Evolutionary conservation across 2,113 vertebrate genomes (phyloP).

Genomic region (Motacilla alba): DNA sequence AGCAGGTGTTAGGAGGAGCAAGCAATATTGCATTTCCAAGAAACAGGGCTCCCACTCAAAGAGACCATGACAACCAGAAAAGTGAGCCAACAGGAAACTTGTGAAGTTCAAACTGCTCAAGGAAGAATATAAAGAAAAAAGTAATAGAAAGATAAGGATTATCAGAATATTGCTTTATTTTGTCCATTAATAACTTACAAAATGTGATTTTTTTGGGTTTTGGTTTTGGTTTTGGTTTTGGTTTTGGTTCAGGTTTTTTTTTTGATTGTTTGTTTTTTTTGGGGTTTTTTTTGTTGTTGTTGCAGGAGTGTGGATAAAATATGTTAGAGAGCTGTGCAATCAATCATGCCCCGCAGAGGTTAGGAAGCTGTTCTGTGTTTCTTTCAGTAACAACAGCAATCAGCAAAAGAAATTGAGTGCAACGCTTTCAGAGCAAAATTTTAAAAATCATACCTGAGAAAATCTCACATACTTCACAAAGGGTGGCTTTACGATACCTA

Average conservation of each 20-base stretch:
- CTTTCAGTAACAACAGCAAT: background rate
- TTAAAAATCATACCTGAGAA: background rate
- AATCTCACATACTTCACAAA: background rate
- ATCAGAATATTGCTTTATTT: background rate
- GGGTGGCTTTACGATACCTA: accelerated
- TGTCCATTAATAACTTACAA: background rate
- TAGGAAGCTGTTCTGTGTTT: background rate
- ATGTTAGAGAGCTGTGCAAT: background rate
- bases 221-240: no score
- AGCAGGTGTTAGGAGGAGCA: background rate
- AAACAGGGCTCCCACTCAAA: background rate
- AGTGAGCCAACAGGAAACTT: background rate
- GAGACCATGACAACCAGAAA: background rate
- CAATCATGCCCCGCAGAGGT: background rate
- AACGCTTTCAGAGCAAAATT: accelerated
- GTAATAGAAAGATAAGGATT: background rate
- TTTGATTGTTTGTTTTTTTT: no score
- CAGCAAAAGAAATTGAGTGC: background rate
- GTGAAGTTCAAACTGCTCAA: background rate
- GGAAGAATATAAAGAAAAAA: background rate
- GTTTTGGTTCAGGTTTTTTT: background rate
- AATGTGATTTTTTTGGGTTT: background rate
- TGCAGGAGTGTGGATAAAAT: background rate
- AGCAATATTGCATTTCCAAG: background rate
- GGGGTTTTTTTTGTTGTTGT: no score